Base-by-base conservation (phyloP, 2,888 invertebrate genomes). In the Drosophila diplacantha region DNA sequence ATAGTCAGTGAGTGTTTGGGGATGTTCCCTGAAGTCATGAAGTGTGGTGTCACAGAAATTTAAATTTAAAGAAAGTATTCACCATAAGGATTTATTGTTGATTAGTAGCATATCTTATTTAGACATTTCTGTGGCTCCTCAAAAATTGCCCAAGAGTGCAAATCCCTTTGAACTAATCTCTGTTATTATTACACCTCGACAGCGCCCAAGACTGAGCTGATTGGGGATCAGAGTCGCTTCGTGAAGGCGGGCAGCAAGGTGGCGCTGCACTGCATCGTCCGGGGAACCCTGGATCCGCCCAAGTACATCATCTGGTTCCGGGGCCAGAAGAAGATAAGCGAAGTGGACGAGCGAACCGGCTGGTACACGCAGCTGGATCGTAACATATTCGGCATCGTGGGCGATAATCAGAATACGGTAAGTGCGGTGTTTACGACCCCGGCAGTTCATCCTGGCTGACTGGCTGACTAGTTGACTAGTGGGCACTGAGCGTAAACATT, bases 271-370 rank as follows among this genome's bases (percentile, higher is more conserved):
- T 97, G 96, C 90, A 93, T 96, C 73, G 95, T 96, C 87, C 94
- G 95, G 72, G 95, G 95, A 88, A 95, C 96, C 72, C 91, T 96
- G 69, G 96, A 96, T 89, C 94, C 95, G 83, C 96, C 96, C 71
- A 94, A 94, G 69, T 96, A 95, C 90, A 95, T 97, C 84, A 96
- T 96, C 90, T 97, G 96, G 96, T 96, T 95, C 90, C 96, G 95
- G 16, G 88, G 86, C 47, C 81, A 87, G 65, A 85, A 83, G 43
- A 88, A 88, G 74, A 84, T 89, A 9, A 82, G 81, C 55, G 84
- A 87, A 18, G 76, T 43, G 35, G 86, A 86, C 44, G 88, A 87
- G 49, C 83, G 80, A 51, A 77, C 81, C 18, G 88, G 88, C 35
- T 88, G 88, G 88, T 85, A 86, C 57, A 87, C 86, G 29, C 86